Percentiles rank a stretch among this genome's conserved stretches.
phyloP scores from a whole-genome alignment of 2,888 invertebrate genomes.

The Andrena camellia region DNA sequence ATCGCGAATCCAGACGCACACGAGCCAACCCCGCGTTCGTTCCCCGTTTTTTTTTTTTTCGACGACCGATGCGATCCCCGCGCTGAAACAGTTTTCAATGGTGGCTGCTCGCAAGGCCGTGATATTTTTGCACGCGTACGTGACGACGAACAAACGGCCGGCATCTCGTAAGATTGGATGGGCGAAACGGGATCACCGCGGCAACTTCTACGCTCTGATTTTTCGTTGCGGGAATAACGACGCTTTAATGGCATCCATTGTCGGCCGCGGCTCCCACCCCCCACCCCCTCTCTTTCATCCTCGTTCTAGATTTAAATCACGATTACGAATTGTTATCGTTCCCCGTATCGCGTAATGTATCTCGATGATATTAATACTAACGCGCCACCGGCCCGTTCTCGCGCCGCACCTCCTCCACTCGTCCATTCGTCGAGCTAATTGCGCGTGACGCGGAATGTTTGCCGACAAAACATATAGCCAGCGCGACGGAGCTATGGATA shows the following conservation, averaged over 20 bases:
- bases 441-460: conserved; percentile 47
- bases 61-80: background rate
- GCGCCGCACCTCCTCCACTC: background rate
- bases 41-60: background rate
- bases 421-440: conserved; percentile 31
- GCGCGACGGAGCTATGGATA: conserved; percentile 39
- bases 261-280: background rate
- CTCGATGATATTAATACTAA: conserved; percentile 24
- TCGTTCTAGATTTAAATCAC: conserved; percentile 17
- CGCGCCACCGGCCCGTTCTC: background rate
- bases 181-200: background rate
- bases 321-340: conserved; percentile 23
- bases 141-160: conserved; percentile 14
- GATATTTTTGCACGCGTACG: conserved; percentile 15
- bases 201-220: conserved; percentile 34
- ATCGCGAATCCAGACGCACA: background rate
- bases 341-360: conserved; percentile 5
- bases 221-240: conserved; percentile 21
- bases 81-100: conserved; percentile 11
- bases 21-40: background rate
- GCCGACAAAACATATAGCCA: conserved; percentile 20
- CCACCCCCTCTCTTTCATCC: background rate
- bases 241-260: conserved; percentile 38
- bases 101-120: background rate
- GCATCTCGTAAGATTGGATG: conserved; percentile 36